Percentiles rank a stretch among this genome's conserved stretches.
phyloP scores from a whole-genome alignment of 1,140 invertebrate species.

The Drosophila paulistorum region DNA sequence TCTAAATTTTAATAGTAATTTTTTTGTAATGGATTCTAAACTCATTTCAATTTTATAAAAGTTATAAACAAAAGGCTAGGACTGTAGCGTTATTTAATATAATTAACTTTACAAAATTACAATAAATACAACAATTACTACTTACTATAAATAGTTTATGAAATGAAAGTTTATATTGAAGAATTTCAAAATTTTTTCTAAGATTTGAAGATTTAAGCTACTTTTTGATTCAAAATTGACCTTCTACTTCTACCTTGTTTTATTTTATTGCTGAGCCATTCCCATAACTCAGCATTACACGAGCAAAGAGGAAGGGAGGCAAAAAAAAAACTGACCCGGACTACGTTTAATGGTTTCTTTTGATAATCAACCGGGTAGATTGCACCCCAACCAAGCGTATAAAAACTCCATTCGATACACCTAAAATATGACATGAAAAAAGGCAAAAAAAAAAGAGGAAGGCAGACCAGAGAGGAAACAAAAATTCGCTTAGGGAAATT shows the following conservation, averaged over 20 bases:
- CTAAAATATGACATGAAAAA: constrained; percentile 62
- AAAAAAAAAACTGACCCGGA: constrained; percentile 1
- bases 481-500: background rate
- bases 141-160: no score
- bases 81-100: no score
- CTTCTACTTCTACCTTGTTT: background rate
- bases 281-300: background rate
- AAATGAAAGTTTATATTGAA: no score
- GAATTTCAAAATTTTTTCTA: no score
- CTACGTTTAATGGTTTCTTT: background rate
- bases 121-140: no score
- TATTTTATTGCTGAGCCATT: background rate
- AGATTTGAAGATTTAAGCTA: no score
- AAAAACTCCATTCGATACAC: constrained; percentile 76
- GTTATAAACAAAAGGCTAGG: no score
- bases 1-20: no score
- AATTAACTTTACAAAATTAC: no score
- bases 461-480: background rate
- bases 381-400: constrained; percentile 60
- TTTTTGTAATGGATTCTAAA: no score
- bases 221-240: background rate
- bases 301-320: background rate
- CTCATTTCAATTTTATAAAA: no score
- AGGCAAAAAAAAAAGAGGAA: constrained; percentile 16
- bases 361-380: constrained; percentile 34